phyloP scores from a whole-genome alignment of 1,140 invertebrate genomes.

The Cyclina sinensis region DNA sequence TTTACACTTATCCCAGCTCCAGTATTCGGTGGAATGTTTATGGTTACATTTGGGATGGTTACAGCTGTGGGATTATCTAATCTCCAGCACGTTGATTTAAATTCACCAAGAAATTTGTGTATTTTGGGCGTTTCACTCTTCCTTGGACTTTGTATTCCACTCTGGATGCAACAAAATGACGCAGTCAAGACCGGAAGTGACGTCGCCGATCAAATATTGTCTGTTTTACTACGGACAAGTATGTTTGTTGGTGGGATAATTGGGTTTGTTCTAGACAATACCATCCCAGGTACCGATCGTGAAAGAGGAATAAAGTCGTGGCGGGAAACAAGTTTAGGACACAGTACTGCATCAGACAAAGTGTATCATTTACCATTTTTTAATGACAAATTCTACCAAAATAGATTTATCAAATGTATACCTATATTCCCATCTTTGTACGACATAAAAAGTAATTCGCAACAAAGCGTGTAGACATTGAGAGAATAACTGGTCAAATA shows the following conservation, averaged over 20 bases:
- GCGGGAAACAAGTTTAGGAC: not conserved
- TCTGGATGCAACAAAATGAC: conserved; percentile 90
- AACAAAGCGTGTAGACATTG: too few species aligned
- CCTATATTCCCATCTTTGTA: not conserved
- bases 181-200: conserved; percentile 73
- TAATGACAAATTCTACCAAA: not conserved
- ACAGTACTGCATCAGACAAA: not conserved
- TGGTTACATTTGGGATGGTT: conserved; percentile 92
- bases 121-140: conserved; percentile 95
- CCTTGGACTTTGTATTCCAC: conserved; percentile 92
- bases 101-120: conserved; percentile 94
- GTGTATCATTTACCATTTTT: conserved; percentile 10
- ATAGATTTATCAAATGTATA: not conserved
- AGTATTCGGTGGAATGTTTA: conserved; percentile 94
- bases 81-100: conserved; percentile 92
- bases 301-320: conserved; percentile 7
- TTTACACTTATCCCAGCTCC: conserved; percentile 95
- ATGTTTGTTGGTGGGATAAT: conserved; percentile 80
- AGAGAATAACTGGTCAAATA: too few species aligned
- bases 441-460: too few species aligned
- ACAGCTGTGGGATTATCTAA: conserved; percentile 82
- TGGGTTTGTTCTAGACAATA: conserved; percentile 78
- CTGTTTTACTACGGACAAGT: conserved; percentile 73
- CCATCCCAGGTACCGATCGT: conserved; percentile 75
- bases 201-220: conserved; percentile 72